These are phyloP conservation scores for Chymomyza amoena DNA, from an alignment of 2,888 invertebrate genomes.

Conservation along the genomic window DNA sequence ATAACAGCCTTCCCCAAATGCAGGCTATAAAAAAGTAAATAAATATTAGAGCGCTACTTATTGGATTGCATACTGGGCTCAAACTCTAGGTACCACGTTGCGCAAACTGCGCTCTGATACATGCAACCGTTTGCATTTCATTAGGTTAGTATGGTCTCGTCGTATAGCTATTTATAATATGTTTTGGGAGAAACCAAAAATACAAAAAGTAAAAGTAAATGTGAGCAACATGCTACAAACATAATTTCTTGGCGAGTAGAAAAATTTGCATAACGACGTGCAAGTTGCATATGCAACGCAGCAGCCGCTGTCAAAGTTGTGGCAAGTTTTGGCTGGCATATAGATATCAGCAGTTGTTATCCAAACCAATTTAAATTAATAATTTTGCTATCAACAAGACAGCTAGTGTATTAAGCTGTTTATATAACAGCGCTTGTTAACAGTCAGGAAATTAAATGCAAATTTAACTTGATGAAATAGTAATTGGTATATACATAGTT, in stretches of 20 bases:
- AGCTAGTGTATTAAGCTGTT: not conserved
- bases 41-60: slow-evolving; percentile 21
- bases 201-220: slow-evolving; percentile 54
- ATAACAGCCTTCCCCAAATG: too few species aligned
- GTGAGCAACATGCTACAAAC: slow-evolving; percentile 55
- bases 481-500: too few species aligned
- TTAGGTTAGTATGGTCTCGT: slow-evolving; percentile 41
- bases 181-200: slow-evolving; percentile 7
- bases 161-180: slow-evolving; percentile 22
- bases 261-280: slow-evolving; percentile 52
- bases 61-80: not conserved
- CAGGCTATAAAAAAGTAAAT: slow-evolving; percentile 14
- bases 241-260: slow-evolving; percentile 1
- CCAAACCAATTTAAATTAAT: not conserved
- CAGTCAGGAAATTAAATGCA: not conserved
- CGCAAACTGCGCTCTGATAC: not conserved
- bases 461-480: not conserved
- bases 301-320: slow-evolving; percentile 3
- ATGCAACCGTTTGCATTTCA: slow-evolving; percentile 33
- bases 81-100: not conserved
- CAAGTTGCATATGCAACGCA: slow-evolving; percentile 17
- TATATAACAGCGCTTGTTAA: not conserved
- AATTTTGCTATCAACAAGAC: not conserved
- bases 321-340: not conserved
- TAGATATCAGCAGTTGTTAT: not conserved